These are phyloP conservation scores for Stichodactyla helianthus DNA, from an alignment of 64 coral and sea anemone species.

Conservation along the genomic window DNA sequence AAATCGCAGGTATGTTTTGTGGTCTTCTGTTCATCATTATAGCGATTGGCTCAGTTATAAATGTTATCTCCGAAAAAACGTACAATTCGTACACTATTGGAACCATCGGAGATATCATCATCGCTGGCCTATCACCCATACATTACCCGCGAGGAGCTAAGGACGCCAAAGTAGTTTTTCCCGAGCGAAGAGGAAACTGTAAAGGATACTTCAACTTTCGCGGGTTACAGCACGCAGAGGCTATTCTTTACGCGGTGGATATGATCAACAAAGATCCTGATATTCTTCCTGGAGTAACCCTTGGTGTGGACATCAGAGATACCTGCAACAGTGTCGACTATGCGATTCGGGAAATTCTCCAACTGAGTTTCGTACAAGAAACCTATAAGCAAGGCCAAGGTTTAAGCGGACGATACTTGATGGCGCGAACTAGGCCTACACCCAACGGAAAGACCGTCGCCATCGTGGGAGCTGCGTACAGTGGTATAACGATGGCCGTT, in stretches of 20 bases:
- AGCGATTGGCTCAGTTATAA: too few species aligned
- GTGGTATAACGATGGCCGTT: conserved; percentile 62
- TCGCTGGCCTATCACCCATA: conserved; percentile 24
- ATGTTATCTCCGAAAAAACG: too few species aligned
- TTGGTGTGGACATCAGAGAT: conserved; percentile 52
- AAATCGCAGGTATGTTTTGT: too few species aligned
- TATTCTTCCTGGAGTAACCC: conserved; percentile 23
- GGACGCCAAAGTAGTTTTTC: background rate
- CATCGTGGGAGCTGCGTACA: conserved; percentile 59
- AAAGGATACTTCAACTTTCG: conserved; percentile 26
- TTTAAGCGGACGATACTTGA: background rate
- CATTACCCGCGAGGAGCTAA: conserved; percentile 8
- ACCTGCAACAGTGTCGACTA: conserved; percentile 37
- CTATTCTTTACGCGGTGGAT: conserved; percentile 42
- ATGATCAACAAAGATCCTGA: conserved; percentile 17
- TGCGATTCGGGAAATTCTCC: conserved; percentile 32
- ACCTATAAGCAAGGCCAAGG: background rate
- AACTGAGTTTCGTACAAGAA: conserved; percentile 20
- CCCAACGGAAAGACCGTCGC: conserved; percentile 36
- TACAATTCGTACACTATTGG: background rate
- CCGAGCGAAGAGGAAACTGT: background rate
- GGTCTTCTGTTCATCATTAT: too few species aligned
- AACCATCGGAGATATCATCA: conserved; percentile 24
- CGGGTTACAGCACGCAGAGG: conserved; percentile 26
- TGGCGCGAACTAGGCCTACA: background rate